phyloP scores from a whole-genome alignment of 2,888 invertebrate genomes.

The Pachymerium ferrugineum region DNA sequence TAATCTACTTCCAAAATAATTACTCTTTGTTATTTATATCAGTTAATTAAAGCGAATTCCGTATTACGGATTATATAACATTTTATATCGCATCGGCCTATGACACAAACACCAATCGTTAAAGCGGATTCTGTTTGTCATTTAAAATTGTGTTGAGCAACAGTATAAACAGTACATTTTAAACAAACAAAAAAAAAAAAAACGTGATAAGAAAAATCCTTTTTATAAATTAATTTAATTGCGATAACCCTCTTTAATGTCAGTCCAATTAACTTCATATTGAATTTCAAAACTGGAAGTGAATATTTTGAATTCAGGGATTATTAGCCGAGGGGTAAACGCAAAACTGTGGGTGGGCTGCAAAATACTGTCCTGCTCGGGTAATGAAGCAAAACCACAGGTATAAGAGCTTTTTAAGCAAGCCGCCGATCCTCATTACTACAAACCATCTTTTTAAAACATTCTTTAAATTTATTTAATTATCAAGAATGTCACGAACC shows the following conservation, averaged over 20 bases:
- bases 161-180: neutral
- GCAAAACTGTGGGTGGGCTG: neutral
- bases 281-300: slow-evolving; percentile 6
- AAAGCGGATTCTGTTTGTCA: too few relatives aligned
- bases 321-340: slow-evolving; percentile 4
- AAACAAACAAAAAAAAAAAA: neutral
- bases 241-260: neutral
- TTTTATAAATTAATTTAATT: neutral
- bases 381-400: slow-evolving; percentile 9
- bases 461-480: neutral
- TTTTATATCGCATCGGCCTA: too few relatives aligned
- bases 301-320: slow-evolving; percentile 15
- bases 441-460: neutral
- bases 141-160: too few relatives aligned
- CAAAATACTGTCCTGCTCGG: slow-evolving; percentile 4
- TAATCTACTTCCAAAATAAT: too few relatives aligned
- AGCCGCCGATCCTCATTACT: neutral
- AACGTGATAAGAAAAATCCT: neutral
- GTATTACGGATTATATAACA: too few relatives aligned
- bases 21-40: too few relatives aligned
- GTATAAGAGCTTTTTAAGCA: slow-evolving; percentile 15
- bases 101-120: too few relatives aligned
- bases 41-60: too few relatives aligned
- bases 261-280: slow-evolving; percentile 3
- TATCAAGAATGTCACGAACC: neutral